A percentile compares a stretch with the other conserved stretches of the same genome.
Evolutionary conservation across 2,888 invertebrate genomes (phyloP).

Genomic region (Macrophya alboannulata): DNA sequence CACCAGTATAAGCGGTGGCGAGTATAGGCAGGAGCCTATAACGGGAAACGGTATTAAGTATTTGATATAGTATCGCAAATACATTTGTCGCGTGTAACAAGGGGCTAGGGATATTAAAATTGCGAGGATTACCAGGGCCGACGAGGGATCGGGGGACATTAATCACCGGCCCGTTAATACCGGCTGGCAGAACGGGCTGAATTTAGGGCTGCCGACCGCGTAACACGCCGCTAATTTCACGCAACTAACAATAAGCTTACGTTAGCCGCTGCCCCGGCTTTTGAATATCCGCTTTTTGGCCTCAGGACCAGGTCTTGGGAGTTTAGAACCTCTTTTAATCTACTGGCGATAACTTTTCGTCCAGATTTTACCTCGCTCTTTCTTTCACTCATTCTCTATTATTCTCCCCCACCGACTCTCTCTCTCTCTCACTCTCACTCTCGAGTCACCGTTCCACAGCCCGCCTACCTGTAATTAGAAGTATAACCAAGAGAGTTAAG

Average conservation of each 20-base stretch:
- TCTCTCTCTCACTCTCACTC: neutral
- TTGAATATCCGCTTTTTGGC: slow-evolving; percentile 20
- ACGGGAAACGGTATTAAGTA: slow-evolving; percentile 30
- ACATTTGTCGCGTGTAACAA: slow-evolving; percentile 55
- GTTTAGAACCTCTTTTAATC: slow-evolving; percentile 5
- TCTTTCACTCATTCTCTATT: neutral
- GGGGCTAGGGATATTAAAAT: slow-evolving; percentile 52
- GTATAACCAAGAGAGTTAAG: slow-evolving; percentile 34
- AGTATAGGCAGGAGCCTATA: neutral
- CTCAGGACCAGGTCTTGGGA: neutral
- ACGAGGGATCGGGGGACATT: slow-evolving; percentile 32
- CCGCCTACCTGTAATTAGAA: slow-evolving; percentile 24
- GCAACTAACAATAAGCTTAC: slow-evolving; percentile 28
- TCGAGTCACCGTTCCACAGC: neutral
- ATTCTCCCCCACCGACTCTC: neutral
- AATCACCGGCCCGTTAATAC: slow-evolving; percentile 49
- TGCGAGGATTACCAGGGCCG: slow-evolving; percentile 37
- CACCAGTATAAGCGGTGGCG: no score
- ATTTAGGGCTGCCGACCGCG: slow-evolving; percentile 47
- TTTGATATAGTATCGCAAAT: slow-evolving; percentile 58
- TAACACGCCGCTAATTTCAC: slow-evolving; percentile 49
- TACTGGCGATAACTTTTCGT: slow-evolving; percentile 16
- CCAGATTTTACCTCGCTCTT: neutral
- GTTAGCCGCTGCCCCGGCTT: neutral
- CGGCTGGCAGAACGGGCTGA: slow-evolving; percentile 36